Evolutionary conservation across 2,888 invertebrate species (phyloP).

Genomic region (Leptopilina drosophilae): DNA sequence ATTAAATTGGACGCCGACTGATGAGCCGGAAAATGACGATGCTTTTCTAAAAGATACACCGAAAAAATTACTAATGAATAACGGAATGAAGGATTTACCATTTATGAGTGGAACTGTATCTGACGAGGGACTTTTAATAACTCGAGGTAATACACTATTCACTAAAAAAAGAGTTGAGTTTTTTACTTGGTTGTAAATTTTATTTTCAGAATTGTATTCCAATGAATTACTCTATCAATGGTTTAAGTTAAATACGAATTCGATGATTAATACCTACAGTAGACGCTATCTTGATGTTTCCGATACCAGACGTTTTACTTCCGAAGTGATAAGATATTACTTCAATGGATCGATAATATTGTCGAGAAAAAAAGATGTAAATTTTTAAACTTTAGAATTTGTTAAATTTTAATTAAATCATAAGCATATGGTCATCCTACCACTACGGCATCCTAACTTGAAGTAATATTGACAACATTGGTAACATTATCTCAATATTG

Average conservation of each 20-base stretch:
- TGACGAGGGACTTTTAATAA: background rate
- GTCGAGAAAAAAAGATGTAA: background rate
- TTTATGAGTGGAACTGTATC: conserved; percentile 4
- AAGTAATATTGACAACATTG: no score
- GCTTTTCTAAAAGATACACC: conserved; percentile 21
- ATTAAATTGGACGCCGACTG: conserved; percentile 1
- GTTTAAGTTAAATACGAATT: background rate
- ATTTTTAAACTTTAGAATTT: no score
- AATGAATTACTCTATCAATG: background rate
- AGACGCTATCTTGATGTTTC: background rate
- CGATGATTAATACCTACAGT: background rate
- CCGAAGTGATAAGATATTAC: background rate
- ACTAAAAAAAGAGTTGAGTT: no score
- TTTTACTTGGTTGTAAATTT: no score
- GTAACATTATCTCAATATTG: no score
- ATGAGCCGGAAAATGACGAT: background rate
- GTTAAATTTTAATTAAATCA: no score
- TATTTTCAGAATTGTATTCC: background rate
- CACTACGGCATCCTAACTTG: no score
- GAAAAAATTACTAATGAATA: background rate
- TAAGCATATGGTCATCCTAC: no score
- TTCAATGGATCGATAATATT: background rate
- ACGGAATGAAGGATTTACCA: conserved; percentile 17
- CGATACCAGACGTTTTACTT: background rate
- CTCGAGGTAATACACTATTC: background rate